These are phyloP conservation scores for Calcarius lapponicus DNA, from an alignment of 2,797 vertebrate genomes.

Conservation along the genomic window DNA sequence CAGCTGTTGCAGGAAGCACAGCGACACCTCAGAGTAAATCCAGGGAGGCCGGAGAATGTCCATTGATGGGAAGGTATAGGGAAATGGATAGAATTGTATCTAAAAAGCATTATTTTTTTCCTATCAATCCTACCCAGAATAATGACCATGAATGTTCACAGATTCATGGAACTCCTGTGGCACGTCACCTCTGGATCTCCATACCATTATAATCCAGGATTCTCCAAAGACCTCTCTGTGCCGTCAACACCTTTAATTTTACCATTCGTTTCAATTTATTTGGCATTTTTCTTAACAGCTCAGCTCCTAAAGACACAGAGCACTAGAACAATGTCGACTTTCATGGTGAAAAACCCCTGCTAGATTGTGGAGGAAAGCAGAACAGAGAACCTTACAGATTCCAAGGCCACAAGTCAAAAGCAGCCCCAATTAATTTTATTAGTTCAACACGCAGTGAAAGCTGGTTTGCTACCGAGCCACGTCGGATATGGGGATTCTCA, in stretches of 20 bases:
- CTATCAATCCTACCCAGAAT: not conserved
- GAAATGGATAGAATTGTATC: not conserved
- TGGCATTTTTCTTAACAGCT: not conserved
- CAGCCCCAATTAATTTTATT: slow-evolving; percentile 14
- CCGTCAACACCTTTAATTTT: not conserved
- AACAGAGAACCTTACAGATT: slow-evolving; percentile 40
- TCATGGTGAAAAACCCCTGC: not conserved
- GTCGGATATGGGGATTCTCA: not conserved
- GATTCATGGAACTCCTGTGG: not conserved
- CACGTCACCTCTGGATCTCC: not conserved
- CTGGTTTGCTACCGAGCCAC: not conserved
- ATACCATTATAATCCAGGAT: not conserved
- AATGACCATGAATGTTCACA: not conserved
- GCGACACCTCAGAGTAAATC: not conserved
- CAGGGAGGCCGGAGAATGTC: not conserved
- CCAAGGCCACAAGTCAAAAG: slow-evolving; percentile 42
- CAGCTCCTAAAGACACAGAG: not conserved
- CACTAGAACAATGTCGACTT: not conserved
- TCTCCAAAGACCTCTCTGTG: slow-evolving; percentile 4
- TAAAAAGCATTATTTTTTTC: not conserved
- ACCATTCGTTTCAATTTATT: slow-evolving; percentile 6
- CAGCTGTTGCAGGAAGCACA: not conserved
- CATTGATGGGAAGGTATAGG: not conserved
- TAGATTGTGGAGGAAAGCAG: not conserved
- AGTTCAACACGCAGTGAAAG: not conserved